These are phyloP conservation scores for Poeciliopsis prolifica DNA, from an alignment of 2,113 vertebrate species.

Conservation along the genomic window DNA sequence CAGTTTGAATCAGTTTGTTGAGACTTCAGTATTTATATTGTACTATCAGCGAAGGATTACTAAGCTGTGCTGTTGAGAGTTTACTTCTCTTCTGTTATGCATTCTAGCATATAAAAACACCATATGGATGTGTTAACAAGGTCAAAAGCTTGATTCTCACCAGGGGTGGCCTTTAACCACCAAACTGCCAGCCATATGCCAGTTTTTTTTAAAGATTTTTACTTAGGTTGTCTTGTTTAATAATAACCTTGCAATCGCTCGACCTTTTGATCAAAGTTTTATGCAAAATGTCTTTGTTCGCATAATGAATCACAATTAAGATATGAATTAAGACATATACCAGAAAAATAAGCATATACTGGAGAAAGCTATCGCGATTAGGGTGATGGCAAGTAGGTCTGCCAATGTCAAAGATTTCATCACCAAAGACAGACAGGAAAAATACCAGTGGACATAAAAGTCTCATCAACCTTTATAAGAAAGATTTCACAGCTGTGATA, in stretches of 20 bases:
- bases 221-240: not conserved
- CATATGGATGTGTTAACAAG: constrained; percentile 29
- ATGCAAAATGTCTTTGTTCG: not conserved
- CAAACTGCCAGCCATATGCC: not conserved
- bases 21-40: not conserved
- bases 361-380: too few relatives aligned
- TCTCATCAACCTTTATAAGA: too few relatives aligned
- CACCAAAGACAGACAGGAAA: too few relatives aligned
- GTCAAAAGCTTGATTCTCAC: constrained; percentile 22
- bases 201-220: not conserved
- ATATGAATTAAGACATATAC: not conserved
- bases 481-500: too few relatives aligned
- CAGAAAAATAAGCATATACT: not conserved
- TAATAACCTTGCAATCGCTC: not conserved
- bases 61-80: not conserved
- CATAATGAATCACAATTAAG: not conserved
- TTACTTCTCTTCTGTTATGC: constrained; percentile 1
- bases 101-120: constrained; percentile 17
- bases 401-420: too few relatives aligned
- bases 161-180: not conserved
- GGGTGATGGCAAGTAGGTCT: too few relatives aligned
- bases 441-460: too few relatives aligned
- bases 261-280: not conserved
- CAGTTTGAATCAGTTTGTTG: not conserved
- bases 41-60: not conserved